Base-by-base conservation (phyloP, 2,888 invertebrate species). In the Coenonympha arcania region DNA sequence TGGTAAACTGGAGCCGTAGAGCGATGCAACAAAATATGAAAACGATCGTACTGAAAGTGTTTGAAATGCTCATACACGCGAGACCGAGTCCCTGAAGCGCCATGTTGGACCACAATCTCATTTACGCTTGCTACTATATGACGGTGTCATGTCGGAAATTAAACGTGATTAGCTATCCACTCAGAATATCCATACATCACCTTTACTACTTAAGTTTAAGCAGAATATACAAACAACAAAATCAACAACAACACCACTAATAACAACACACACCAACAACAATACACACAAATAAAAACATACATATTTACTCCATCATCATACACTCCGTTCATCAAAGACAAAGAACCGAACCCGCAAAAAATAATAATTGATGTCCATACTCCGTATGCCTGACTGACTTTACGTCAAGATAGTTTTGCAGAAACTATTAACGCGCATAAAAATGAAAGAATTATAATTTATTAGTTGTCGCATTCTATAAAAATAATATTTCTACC, bases 141-240 rank as follows among this genome's bases (percentile, higher is more conserved):
- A 69, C 68, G 67, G 69, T 69, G 76, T 79, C 77, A 73, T 60
- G 71, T 66, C 73, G 81, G 80, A 79, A 80, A 79, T 80, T 72
- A 78, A 77, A 72, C 72, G 69, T 71, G 74, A 79, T 78, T 79
- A 79, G 71, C 74, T 72, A 75, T 71, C 64, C 68, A 68, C 66
- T 61, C 62, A 60, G 55, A 57, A 59, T 66, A 66, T 62, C 55
- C 60, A 56, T 37, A 48, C 42, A 31, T 37, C 48, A n/a, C n/a
- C n/a, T n/a, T n/a, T n/a, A n/a, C 31, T 22, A 45, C 31, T 49
- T 40, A 28, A 34, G 22, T 26, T 26, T 26, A 11, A 28, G n/a
- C 11, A 11, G 4, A 28, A n/a, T 11, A 28, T n/a, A 5, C 28
- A 4, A 11, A 11, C 26, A 0, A 4, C 26, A 26, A 8, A n/a